Percentiles rank a stretch among this genome's conserved stretches.
These are phyloP conservation scores for Apomyelois bistriatella DNA, from an alignment of 2,888 invertebrate genomes.

Conservation along the genomic window DNA sequence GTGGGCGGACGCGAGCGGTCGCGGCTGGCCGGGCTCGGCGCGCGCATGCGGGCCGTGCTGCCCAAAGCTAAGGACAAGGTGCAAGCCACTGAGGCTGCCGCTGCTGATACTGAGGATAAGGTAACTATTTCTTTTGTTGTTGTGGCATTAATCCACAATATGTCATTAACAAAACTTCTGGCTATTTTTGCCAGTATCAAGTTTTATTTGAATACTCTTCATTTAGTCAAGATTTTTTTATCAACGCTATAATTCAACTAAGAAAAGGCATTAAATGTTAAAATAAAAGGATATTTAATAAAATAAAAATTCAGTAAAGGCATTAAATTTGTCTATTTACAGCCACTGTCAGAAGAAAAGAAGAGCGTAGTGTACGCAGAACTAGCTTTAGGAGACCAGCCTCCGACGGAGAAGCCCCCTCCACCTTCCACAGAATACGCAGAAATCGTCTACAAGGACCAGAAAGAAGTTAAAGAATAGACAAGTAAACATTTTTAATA, in stretches of 20 bases:
- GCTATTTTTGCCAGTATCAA: no score
- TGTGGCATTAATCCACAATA: no score
- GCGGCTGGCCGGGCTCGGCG: constrained; percentile 56
- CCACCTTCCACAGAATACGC: constrained; percentile 84
- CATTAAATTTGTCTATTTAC: constrained; percentile 16
- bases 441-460: constrained; percentile 88
- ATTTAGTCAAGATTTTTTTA: no score
- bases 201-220: no score
- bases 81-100: constrained; percentile 50
- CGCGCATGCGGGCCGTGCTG: constrained; percentile 57
- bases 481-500: background rate
- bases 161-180: no score
- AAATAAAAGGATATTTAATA: no score
- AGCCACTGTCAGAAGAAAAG: constrained; percentile 73
- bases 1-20: constrained; percentile 57
- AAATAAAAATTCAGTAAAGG: no score
- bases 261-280: no score
- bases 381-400: constrained; percentile 78
- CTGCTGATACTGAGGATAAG: constrained; percentile 50
- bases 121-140: constrained; percentile 26
- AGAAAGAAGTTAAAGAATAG: constrained; percentile 61
- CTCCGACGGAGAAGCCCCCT: constrained; percentile 53
- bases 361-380: constrained; percentile 87
- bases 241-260: no score
- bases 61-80: constrained; percentile 61